Base-by-base conservation (phyloP, 2,888 invertebrate species). In the Phengaris alcon region DNA sequence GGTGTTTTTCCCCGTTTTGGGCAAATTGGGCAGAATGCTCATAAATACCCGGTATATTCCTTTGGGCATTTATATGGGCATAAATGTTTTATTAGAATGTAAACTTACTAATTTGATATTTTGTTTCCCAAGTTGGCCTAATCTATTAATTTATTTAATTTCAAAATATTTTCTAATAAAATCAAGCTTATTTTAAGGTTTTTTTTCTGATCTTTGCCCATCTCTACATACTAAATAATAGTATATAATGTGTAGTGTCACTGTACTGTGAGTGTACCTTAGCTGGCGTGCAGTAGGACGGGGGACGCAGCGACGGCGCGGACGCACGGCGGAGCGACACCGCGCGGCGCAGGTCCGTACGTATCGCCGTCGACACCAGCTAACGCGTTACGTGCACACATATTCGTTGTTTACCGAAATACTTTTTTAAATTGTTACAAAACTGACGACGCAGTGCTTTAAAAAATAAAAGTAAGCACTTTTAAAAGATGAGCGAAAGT, bases 321-420 rank as follows among this genome's bases (percentile, higher is more conserved):
- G 93, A 87, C 82, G 94, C 88, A 84, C 93, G 89, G 59, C 93
- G 88, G 83, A 90, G 79, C 76, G 85, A 84, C 84, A 94, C 87
- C 80, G 93, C 91, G 82, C 90, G 91, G 81, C 90, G 90, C 89
- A 97, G 93, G 90, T 97, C 96, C 84, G 96, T 96, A 95, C 96
- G 97, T 94, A 97, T 94, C 82, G 95, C 95, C 85, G 95, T 95
- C 88, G 95, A 95, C 94, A 97, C 94, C 88, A 97, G 94, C 97
- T 97, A 95, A 84, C 83, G 82, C 78, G 72, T 77, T 69, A 74
- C 54, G 68, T 54, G 68, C 68, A 64, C 52, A 64, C 54, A 54
- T 69, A 57, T 69, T 48, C 72, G 72, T 54, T 52, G 51, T 72
- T 51, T 72, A 64, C 72, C 35, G 22, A 72, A 12, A 7, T 64